These are phyloP conservation scores for Sakesphorus luctuosus DNA, from an alignment of 2,113 vertebrate species.

Conservation along the genomic window DNA sequence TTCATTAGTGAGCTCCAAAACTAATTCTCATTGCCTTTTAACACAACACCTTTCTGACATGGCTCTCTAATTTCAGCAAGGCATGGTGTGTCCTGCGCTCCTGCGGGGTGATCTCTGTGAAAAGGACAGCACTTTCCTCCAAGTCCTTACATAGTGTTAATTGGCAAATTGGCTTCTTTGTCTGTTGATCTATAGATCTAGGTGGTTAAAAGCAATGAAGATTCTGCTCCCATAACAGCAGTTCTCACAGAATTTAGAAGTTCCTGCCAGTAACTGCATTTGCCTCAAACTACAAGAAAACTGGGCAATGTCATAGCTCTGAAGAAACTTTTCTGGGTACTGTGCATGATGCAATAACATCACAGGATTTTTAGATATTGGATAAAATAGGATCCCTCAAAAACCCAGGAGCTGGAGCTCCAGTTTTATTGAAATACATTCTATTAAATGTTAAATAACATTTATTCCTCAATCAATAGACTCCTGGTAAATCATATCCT, in stretches of 20 bases:
- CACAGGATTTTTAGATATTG: background rate
- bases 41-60: background rate
- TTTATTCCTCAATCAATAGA: conserved; percentile 29
- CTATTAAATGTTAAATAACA: conserved; percentile 33
- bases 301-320: background rate
- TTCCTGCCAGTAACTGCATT: background rate
- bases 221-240: background rate
- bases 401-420: background rate
- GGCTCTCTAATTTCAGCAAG: background rate
- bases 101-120: background rate
- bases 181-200: background rate
- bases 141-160: background rate
- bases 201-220: background rate
- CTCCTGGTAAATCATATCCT: conserved; percentile 7
- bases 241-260: background rate
- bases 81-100: background rate
- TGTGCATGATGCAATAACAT: background rate
- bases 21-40: conserved; percentile 14
- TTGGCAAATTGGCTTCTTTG: background rate
- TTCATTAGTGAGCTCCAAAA: background rate
- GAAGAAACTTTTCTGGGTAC: background rate
- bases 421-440: background rate
- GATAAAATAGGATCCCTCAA: background rate
- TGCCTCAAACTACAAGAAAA: background rate
- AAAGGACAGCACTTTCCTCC: background rate